A percentile compares a stretch with the other conserved stretches of the same genome.
Evolutionary conservation across 2,797 vertebrate species (phyloP).

Genomic region (Scolopax bukidnonensis): DNA sequence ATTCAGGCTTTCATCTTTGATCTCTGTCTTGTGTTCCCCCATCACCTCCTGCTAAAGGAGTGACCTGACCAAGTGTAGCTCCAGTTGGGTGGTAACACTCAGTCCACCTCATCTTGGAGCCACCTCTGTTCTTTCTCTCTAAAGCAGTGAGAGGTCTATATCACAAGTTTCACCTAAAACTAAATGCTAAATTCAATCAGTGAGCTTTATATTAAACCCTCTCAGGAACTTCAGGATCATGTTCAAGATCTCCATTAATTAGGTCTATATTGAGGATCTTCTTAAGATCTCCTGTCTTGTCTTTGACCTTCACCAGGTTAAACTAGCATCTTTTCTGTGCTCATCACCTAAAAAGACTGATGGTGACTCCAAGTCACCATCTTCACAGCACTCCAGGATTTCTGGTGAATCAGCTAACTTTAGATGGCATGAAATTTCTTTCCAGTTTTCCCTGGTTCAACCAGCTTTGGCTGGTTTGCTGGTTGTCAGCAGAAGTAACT

Average conservation of each 20-base stretch:
- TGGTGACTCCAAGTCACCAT: not conserved
- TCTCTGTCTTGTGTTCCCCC: fast-evolving
- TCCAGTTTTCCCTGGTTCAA: not conserved
- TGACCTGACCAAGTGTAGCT: not conserved
- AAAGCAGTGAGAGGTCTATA: not conserved
- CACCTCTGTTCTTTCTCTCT: not conserved
- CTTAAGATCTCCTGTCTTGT: not conserved
- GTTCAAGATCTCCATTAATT: not conserved
- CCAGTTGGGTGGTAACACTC: not conserved
- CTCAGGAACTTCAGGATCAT: not conserved
- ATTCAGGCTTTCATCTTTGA: not conserved
- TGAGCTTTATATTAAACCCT: not conserved
- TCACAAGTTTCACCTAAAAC: not conserved
- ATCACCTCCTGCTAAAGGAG: not conserved
- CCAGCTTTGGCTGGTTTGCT: not conserved
- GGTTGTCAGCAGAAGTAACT: not conserved
- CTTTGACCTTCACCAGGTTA: not conserved
- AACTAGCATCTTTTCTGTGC: not conserved
- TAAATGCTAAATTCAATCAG: not conserved
- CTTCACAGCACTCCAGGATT: not conserved
- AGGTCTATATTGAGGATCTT: not conserved
- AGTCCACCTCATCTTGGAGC: not conserved
- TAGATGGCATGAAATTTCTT: not conserved
- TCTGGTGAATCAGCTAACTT: not conserved
- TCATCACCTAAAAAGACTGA: not conserved